Percentiles rank a stretch among this genome's conserved stretches.
Conservation (phyloP, 2,888 invertebrate species). For the Germaria angustata region DNA sequence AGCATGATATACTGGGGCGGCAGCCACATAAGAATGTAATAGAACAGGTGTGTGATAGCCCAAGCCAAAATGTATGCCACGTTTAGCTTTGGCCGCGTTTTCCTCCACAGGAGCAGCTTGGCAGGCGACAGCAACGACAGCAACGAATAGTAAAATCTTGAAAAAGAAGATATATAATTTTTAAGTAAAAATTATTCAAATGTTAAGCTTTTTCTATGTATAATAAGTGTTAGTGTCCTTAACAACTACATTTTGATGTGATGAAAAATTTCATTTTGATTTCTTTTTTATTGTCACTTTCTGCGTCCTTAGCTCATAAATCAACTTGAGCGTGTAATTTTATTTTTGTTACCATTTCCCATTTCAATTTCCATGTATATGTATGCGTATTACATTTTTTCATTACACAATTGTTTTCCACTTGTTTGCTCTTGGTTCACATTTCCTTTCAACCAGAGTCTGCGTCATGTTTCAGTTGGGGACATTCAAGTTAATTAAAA, state of each 20-base stretch:
- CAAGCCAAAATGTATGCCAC: constrained; percentile 74
- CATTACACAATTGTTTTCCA: not conserved
- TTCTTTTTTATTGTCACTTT: not conserved
- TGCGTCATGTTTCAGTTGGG: not conserved
- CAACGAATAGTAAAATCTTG: constrained; percentile 60
- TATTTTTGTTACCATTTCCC: not conserved
- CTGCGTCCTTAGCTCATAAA: not conserved
- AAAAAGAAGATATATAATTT: not conserved
- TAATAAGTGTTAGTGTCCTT: too few relatives aligned
- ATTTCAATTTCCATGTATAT: not conserved
- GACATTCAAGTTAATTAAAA: constrained; percentile 39
- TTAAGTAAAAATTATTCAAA: not conserved
- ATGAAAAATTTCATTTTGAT: not conserved
- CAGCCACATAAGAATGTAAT: constrained; percentile 73
- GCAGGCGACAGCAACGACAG: constrained; percentile 69
- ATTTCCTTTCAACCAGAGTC: not conserved
- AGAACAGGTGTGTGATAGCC: constrained; percentile 74
- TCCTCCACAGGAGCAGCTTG: constrained; percentile 74
- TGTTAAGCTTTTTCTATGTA: too few relatives aligned
- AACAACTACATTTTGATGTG: not conserved
- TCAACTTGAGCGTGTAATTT: not conserved
- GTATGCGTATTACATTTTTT: not conserved
- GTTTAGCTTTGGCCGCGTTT: constrained; percentile 72
- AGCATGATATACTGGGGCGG: constrained; percentile 73
- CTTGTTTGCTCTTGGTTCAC: not conserved